A percentile compares a stretch with the other conserved stretches of the same genome.
Conservation (phyloP, 2,797 vertebrate genomes). For the Cacajao melanocephalus region DNA sequence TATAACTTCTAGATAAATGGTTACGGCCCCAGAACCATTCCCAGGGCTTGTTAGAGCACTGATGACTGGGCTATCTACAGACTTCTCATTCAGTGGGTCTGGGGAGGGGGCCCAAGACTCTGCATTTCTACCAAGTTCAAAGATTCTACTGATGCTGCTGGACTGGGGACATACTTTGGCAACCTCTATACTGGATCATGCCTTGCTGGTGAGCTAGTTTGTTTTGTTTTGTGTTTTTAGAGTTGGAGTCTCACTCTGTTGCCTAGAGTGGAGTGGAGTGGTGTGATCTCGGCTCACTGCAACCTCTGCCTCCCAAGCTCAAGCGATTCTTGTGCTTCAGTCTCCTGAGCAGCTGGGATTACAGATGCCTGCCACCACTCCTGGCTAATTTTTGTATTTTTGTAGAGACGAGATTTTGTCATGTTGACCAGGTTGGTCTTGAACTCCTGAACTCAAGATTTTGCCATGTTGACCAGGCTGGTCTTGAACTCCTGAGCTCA, state of each 20-base stretch:
- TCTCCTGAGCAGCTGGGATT: background rate
- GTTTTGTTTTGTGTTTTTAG: background rate
- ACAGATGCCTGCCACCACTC: background rate
- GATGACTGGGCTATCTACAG: accelerated
- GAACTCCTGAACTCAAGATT: background rate
- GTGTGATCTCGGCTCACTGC: background rate
- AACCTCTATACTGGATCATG: background rate
- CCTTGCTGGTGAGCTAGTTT: background rate
- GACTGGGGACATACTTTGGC: background rate
- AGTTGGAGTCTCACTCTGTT: background rate
- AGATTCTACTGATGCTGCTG: background rate
- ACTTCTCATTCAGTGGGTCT: background rate
- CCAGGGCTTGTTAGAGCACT: background rate
- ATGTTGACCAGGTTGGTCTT: too few relatives aligned
- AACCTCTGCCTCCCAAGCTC: background rate
- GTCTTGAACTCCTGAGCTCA: background rate
- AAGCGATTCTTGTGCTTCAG: background rate
- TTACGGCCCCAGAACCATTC: background rate
- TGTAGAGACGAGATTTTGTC: background rate
- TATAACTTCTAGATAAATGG: background rate
- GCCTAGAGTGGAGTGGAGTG: background rate
- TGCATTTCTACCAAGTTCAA: background rate
- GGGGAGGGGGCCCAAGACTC: background rate
- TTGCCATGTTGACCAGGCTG: background rate
- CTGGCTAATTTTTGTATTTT: background rate